Base-by-base conservation (phyloP, 2,113 vertebrate species). In the Petrocephalus microphthalmus region DNA sequence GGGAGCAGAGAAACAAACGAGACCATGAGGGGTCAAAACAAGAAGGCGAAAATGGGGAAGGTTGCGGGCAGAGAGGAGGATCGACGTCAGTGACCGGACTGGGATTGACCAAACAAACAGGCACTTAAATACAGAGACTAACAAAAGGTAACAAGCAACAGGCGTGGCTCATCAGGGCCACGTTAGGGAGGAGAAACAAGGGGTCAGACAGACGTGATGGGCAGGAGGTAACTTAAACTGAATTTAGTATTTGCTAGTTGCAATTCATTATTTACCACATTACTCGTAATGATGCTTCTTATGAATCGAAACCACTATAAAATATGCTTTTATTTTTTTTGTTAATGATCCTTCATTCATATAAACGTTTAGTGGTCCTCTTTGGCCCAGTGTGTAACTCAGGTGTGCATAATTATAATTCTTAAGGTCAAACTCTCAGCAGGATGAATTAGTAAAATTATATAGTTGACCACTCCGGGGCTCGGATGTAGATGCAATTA, bases 381-480 rank as follows among this genome's bases (percentile, higher is more conserved):
- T 94, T 91, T 91, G 94, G 93, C 92, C 93, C 92, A 90, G 71
- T 81, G 92, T 94, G 93, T 93, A 95, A 94, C 94, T 94, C 93
- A 96, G 95, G 95, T 96, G 95, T 95, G 93, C 93, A 94, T 95
- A 96, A 96, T 96, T 95, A 95, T 94, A 95, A 95, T 57, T 95
- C 93, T 93, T 95, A 95, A 96, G 96, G 95, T 95, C 96, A 95
- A 95, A 94, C 95, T 94, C 95, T 95, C 94, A 95, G 94, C 90
- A 93, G 94, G 94, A 96, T 94, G 94, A 95, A 95, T 96, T 95
- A 95, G 95, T 94, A 94, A 94, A 95, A 96, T 95, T 95, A 94
- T 93, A 93, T 94, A 95, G 95, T 94, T 95, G 95, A 96, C 94
- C 95, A 96, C 95, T 95, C 94, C 92, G 92, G 94, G 94, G 94